Base-by-base conservation (phyloP, 2,888 invertebrate genomes). In the Ormyrus nitidulus region DNA sequence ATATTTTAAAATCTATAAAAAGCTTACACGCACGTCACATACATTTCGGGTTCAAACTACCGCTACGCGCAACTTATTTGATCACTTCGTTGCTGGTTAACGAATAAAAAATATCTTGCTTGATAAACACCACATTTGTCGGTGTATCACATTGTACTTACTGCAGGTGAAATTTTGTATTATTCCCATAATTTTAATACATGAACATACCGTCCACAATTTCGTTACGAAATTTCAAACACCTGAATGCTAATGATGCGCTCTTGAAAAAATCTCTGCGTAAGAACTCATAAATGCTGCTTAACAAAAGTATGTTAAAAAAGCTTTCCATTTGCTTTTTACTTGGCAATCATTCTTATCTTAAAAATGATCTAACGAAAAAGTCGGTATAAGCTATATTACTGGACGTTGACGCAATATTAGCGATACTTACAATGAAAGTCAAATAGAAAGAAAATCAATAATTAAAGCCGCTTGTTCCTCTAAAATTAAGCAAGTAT, bases 401-500 rank as follows among this genome's bases (percentile, higher is more conserved):
- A 64, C 44, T 69, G 56, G 48, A 48, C 51, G 49, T 76, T 49
- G 19, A 77, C 58, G 54, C 51, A 44, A 62, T 51, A 54, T 46
- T 66, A 53, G 53, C 65, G 65, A 74, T 70, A 74, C 9, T 61
- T 11, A 48, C 9, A 44, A 74, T 74, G 77, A 77, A 77, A 77
- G 77, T 81, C 65, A 54, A 66, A 61, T 7, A 51, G 54, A 58
- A 71, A 19, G 34, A 73, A 69, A 80, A 76, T 62, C 73, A 69
- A 71, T 74, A 74, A 68, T n/a, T 8, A 74, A 66, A 81, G 46
- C 54, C 44, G 76, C 64, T 81, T 69, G 79, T 79, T 81, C 79
- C 79, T 81, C 59, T 75, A 68, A 75, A 74, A 62, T 51, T 73
- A 65, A 76, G 72, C 76, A 73, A 59, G 56, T 76, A 59, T 62